phyloP scores from a whole-genome alignment of 2,113 vertebrate genomes.

The Vicugna pacos region DNA sequence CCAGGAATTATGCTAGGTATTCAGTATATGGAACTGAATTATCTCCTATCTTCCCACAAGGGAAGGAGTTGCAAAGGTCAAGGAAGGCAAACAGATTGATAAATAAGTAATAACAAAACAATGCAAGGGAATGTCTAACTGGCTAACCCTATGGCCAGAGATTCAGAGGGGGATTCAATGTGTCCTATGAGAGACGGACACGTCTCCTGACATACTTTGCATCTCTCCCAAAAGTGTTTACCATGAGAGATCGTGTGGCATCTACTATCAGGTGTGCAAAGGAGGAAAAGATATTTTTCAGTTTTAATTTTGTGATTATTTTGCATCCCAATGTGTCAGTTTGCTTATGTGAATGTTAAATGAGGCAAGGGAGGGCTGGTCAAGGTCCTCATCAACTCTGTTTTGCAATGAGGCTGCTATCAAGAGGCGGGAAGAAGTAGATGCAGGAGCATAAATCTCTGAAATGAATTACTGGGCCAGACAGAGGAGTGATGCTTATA shows the following conservation, averaged over 20 bases:
- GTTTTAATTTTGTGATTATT: constrained; percentile 17
- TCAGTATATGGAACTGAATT: neutral
- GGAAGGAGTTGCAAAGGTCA: neutral
- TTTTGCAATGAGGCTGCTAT: neutral
- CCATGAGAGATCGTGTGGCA: neutral
- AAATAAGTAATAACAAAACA: neutral
- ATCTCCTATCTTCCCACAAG: neutral
- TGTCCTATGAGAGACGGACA: neutral
- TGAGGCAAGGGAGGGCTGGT: neutral
- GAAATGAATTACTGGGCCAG: neutral
- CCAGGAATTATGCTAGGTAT: neutral
- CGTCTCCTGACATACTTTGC: neutral
- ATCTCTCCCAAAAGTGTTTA: neutral
- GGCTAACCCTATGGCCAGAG: neutral
- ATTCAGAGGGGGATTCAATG: neutral
- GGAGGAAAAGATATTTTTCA: neutral
- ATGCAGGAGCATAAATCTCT: neutral
- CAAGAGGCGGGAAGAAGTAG: neutral
- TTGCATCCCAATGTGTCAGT: neutral
- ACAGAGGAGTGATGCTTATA: neutral
- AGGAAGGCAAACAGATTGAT: neutral
- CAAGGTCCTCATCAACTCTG: neutral
- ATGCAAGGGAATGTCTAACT: neutral
- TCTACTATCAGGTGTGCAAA: neutral
- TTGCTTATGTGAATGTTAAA: neutral